Evolutionary conservation across 23 tunicate species (phyloP).

Genomic region (Diplosoma virens): DNA sequence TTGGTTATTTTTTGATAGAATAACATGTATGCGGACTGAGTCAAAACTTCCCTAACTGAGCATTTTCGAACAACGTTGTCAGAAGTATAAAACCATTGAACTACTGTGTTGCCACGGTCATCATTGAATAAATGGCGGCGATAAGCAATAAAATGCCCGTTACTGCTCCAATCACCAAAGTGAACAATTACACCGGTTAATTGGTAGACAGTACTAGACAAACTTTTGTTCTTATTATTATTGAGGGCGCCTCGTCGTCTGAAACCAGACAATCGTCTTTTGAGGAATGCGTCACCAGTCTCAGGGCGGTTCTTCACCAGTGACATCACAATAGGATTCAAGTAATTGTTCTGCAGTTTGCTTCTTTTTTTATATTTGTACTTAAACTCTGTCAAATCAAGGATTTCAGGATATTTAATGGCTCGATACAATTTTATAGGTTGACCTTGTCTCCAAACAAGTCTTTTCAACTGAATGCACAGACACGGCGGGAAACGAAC

Average conservation of each 20-base stretch:
- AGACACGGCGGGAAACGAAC: constrained; percentile 59
- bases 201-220: constrained; percentile 3
- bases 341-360: not conserved
- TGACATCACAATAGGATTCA: constrained; percentile 6
- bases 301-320: not conserved
- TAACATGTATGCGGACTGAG: constrained; percentile 67
- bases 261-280: not conserved
- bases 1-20: constrained; percentile 85
- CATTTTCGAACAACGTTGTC: constrained; percentile 48
- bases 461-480: constrained; percentile 76
- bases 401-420: constrained; percentile 41
- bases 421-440: constrained; percentile 54
- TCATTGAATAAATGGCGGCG: constrained; percentile 11
- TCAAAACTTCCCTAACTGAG: constrained; percentile 47
- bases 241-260: not conserved
- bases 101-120: constrained; percentile 1
- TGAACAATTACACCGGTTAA: constrained; percentile 76
- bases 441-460: constrained; percentile 66
- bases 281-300: not conserved
- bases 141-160: constrained; percentile 81
- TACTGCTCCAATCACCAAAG: constrained; percentile 51
- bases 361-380: not conserved
- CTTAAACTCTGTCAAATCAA: constrained; percentile 9
- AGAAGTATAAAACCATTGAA: constrained; percentile 70
- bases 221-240: not conserved